These are phyloP conservation scores for Neotoma lepida DNA, from an alignment of 2,113 vertebrate genomes.

Conservation along the genomic window DNA sequence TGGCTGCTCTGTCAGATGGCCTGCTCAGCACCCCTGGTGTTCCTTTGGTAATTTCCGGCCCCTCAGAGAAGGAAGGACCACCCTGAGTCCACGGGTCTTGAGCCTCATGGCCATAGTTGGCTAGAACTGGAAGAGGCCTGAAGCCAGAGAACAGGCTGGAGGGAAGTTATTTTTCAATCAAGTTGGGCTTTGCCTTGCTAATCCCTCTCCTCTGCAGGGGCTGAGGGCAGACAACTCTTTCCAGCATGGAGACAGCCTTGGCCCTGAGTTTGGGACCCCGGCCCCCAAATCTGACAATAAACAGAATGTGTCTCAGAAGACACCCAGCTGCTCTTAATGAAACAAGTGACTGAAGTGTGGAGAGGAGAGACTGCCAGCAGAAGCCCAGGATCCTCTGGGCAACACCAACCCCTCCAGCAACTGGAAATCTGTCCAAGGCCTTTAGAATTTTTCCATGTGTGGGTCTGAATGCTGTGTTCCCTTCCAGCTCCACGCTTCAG, in stretches of 20 bases:
- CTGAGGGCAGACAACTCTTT: background rate
- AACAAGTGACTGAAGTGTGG: accelerated
- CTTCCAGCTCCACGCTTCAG: background rate
- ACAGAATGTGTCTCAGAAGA: conserved; percentile 3
- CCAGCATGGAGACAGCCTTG: background rate
- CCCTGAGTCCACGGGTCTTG: conserved; percentile 63
- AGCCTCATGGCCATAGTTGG: conserved; percentile 46
- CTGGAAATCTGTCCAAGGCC: background rate
- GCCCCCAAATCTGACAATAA: background rate
- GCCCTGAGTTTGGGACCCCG: background rate
- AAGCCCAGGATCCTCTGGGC: background rate
- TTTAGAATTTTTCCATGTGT: too few relatives aligned
- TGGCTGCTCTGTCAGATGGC: background rate
- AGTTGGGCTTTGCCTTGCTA: conserved; percentile 83
- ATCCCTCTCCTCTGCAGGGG: conserved; percentile 75
- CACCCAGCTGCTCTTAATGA: background rate
- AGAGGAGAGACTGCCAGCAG: background rate
- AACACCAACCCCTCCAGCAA: accelerated
- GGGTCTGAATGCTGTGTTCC: background rate
- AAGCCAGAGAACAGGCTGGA: conserved; percentile 73
- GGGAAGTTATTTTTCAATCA: conserved; percentile 87
- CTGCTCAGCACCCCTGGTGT: background rate
- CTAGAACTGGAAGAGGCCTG: conserved; percentile 67
- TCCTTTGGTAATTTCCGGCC: conserved; percentile 70
- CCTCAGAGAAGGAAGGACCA: conserved; percentile 72